These are phyloP conservation scores for Corythornis leucogaster DNA, from an alignment of 2,797 vertebrate genomes.

Conservation along the genomic window DNA sequence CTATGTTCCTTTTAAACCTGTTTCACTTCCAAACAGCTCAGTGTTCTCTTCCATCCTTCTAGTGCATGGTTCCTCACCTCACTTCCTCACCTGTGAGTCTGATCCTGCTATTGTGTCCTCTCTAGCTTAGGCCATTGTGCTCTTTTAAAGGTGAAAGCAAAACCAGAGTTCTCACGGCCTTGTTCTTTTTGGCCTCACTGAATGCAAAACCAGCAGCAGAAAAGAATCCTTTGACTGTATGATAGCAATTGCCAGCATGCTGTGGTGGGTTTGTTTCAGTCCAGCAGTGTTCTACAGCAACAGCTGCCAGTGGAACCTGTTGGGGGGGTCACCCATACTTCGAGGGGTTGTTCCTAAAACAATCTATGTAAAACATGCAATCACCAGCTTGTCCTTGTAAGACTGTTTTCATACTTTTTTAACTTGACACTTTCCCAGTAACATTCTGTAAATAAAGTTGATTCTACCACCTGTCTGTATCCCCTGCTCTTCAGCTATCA, in stretches of 20 bases:
- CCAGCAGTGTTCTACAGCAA: conserved; percentile 24
- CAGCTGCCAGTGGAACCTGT: background rate
- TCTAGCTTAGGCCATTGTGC: conserved; percentile 30
- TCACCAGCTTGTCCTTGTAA: conserved; percentile 69
- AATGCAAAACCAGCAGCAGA: conserved; percentile 63
- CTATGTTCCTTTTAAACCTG: conserved; percentile 62
- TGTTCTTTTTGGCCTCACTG: conserved; percentile 53
- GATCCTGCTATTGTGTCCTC: conserved; percentile 47
- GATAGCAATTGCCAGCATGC: background rate
- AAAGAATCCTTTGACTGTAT: background rate
- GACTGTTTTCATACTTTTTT: conserved; percentile 74
- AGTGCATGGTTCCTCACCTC: conserved; percentile 48
- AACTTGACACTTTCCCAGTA: conserved; percentile 69
- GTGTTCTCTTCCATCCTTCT: conserved; percentile 44
- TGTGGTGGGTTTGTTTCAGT: conserved; percentile 52
- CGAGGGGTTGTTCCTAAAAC: conserved; percentile 35
- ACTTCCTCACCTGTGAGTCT: conserved; percentile 52
- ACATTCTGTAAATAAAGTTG: conserved; percentile 77
- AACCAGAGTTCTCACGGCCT: conserved; percentile 20
- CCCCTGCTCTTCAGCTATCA: background rate
- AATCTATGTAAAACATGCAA: conserved; percentile 62
- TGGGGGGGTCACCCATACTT: conserved; percentile 8
- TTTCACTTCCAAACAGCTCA: conserved; percentile 27
- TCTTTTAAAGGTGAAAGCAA: conserved; percentile 54
- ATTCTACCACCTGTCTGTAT: conserved; percentile 67